Conservation (phyloP, 2,888 invertebrate genomes). For the Cephus nigrinus region DNA sequence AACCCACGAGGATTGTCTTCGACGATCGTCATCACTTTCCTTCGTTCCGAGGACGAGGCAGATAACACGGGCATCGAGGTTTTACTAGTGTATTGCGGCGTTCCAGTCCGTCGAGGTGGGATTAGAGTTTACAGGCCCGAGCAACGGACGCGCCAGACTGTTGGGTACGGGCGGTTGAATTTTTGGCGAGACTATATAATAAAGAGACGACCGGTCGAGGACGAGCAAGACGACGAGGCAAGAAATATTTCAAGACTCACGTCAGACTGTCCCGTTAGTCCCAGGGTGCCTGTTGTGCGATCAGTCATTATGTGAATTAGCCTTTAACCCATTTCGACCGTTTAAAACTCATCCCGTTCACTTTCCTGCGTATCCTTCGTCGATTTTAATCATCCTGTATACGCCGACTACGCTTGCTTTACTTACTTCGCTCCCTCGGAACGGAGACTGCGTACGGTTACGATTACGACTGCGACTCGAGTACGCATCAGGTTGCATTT, state of each 20-base stretch:
- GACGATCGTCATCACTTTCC: not conserved
- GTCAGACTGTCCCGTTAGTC: constrained; percentile 52
- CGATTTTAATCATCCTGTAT: not conserved
- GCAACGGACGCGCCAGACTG: not conserved
- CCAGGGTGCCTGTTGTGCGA: constrained; percentile 11
- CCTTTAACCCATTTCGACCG: not conserved
- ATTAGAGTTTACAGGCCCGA: not conserved
- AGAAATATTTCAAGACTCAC: constrained; percentile 49
- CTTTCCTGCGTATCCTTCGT: not conserved
- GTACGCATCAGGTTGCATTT: constrained; percentile 30
- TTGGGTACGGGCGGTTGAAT: not conserved
- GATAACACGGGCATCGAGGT: not conserved
- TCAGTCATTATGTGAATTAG: not conserved
- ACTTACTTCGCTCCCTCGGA: not conserved
- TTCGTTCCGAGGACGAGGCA: not conserved
- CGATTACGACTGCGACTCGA: not conserved
- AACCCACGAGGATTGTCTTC: not conserved
- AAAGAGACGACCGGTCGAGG: not conserved
- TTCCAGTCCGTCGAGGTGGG: not conserved
- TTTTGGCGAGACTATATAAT: not conserved
- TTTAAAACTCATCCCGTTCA: not conserved
- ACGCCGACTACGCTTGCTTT: not conserved
- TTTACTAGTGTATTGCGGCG: not conserved
- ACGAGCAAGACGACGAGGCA: constrained; percentile 12
- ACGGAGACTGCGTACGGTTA: not conserved